Base-by-base conservation (phyloP, 1,140 invertebrate genomes). In the Harpegnathos saltator region DNA sequence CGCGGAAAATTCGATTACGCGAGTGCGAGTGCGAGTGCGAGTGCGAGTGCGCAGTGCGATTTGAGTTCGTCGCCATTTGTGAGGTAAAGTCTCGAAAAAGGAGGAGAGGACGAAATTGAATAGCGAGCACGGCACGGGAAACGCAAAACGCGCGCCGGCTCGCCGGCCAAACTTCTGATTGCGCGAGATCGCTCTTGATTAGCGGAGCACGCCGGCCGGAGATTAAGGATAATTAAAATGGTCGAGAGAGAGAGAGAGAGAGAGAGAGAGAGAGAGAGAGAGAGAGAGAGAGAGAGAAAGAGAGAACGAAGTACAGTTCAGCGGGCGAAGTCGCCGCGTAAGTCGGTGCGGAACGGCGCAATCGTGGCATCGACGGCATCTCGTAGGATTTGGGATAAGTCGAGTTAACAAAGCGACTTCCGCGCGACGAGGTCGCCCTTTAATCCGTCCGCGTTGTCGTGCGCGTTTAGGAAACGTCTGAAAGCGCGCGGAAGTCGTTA, bases 201-300 rank as follows among this genome's bases (percentile, higher is more conserved):
- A 9, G 44, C 58, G 19, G 56, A 38, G 62, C 48, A 58, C 83
- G 11, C 19, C 1, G 1, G 3, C 24, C 3, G 44, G 71, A 78
- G 66, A 82, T 82, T 82, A 54, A 84, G 80, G 73, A 85, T 78
- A 89, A 89, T 86, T 85, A 86, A 89, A 89, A 89, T 44, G n/a
- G n/a, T n/a, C n/a, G n/a, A n/a, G n/a, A n/a, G n/a, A n/a, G n/a
- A n/a, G n/a, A n/a, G n/a, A n/a, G n/a, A n/a, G n/a, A n/a, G n/a
- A n/a, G n/a, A n/a, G n/a, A n/a, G n/a, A n/a, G n/a, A n/a, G n/a
- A n/a, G n/a, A n/a, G n/a, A n/a, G n/a, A n/a, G n/a, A n/a, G n/a
- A n/a, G n/a, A n/a, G n/a, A n/a, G n/a, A n/a, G n/a, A n/a, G n/a
- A n/a, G n/a, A n/a, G n/a, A n/a, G n/a, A n/a, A n/a, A n/a, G n/a